A percentile compares a stretch with the other conserved stretches of the same genome.
Conservation (phyloP, 2,888 invertebrate genomes). For the Himalopsyche tibetana region DNA sequence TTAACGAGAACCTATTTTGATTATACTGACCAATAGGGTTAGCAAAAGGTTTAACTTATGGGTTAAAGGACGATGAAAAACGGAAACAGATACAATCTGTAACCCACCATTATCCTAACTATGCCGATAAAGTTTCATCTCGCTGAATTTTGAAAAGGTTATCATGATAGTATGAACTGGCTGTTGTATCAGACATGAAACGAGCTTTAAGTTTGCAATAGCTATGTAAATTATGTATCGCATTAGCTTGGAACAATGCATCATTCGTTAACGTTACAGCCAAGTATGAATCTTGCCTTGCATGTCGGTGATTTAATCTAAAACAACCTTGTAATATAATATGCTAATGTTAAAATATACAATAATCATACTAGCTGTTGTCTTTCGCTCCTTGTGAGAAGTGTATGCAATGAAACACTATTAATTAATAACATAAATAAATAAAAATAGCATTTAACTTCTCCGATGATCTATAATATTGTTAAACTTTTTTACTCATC, state of each 20-base stretch:
- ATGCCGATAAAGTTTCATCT: slow-evolving; percentile 34
- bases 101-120: slow-evolving; percentile 21
- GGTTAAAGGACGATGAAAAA: slow-evolving; percentile 26
- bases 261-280: background rate
- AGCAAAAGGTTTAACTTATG: slow-evolving; percentile 9
- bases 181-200: background rate
- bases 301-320: background rate
- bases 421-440: no score
- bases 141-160: slow-evolving; percentile 3
- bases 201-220: background rate
- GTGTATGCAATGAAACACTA: no score
- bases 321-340: no score
- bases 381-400: no score
- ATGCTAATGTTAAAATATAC: no score
- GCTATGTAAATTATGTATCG: background rate
- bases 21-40: slow-evolving; percentile 19
- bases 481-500: no score
- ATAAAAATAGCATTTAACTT: no score
- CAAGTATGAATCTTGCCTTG: background rate
- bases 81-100: slow-evolving; percentile 31
- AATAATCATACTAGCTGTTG: no score
- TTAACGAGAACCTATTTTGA: slow-evolving; percentile 12
- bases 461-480: no score
- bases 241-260: background rate
- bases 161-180: slow-evolving; percentile 8